A percentile compares a stretch with the other conserved stretches of the same genome.
These are phyloP conservation scores for Neodon shergylaensis DNA, from an alignment of 2,113 vertebrate species.

Conservation along the genomic window DNA sequence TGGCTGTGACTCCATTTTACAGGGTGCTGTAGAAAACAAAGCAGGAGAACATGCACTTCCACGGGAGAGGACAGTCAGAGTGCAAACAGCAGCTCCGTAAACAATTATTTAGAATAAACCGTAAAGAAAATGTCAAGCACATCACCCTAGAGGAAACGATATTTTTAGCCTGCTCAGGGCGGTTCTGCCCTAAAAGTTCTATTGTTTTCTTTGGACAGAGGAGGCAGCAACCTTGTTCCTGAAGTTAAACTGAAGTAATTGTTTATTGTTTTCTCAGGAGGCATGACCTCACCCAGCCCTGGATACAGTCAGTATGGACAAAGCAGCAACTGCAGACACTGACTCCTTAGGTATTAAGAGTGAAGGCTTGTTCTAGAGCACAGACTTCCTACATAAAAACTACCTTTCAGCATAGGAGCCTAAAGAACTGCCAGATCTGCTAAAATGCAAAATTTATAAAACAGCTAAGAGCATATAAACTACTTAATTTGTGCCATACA, in stretches of 20 bases:
- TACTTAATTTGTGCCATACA: not conserved
- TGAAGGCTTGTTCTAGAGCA: slow-evolving; percentile 75
- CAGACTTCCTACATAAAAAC: not conserved
- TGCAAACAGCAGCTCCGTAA: slow-evolving; percentile 5
- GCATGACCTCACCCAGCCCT: slow-evolving; percentile 79
- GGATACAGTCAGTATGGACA: slow-evolving; percentile 74
- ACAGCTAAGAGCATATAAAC: slow-evolving; percentile 26
- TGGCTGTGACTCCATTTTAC: not conserved
- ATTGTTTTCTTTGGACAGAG: slow-evolving; percentile 80
- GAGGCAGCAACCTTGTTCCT: slow-evolving; percentile 77
- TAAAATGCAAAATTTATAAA: slow-evolving; percentile 25
- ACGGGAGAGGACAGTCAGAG: slow-evolving; percentile 19
- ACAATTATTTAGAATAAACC: slow-evolving; percentile 51
- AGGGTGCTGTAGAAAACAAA: not conserved
- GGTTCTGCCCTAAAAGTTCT: slow-evolving; percentile 63
- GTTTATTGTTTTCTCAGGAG: slow-evolving; percentile 83
- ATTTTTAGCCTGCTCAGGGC: slow-evolving; percentile 68
- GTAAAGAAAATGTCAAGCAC: slow-evolving; percentile 61
- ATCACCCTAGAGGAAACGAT: slow-evolving; percentile 71
- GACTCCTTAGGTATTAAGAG: slow-evolving; percentile 68
- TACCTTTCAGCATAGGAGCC: not conserved
- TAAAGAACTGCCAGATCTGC: not conserved
- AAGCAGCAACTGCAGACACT: slow-evolving; percentile 64
- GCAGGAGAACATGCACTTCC: not conserved
- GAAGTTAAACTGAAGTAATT: slow-evolving; percentile 85